Evolutionary conservation across 2,797 vertebrate genomes (phyloP).

Genomic region (Diglossa cyanea): DNA sequence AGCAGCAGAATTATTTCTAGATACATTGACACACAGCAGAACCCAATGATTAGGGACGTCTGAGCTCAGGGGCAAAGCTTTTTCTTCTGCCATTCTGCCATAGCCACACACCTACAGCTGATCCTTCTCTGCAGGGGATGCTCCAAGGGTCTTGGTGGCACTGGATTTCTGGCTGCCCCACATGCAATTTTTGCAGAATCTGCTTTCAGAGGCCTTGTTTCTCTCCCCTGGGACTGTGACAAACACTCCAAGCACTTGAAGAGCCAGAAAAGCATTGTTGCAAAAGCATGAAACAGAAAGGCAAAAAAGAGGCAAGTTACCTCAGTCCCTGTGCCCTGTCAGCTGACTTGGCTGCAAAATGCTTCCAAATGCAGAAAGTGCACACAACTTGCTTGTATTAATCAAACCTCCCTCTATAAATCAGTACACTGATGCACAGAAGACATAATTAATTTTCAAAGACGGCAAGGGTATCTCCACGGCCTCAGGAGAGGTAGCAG

Average conservation of each 20-base stretch:
- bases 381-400: neutral
- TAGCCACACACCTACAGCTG: neutral
- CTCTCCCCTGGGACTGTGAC: neutral
- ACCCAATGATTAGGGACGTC: rapidly evolving
- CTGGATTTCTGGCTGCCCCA: neutral
- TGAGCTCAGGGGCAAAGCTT: neutral
- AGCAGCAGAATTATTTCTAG: neutral
- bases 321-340: neutral
- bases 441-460: neutral
- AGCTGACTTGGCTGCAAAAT: neutral
- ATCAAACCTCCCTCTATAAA: neutral
- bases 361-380: neutral
- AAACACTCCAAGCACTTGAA: neutral
- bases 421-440: neutral
- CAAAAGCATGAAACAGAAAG: neutral
- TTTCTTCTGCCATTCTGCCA: neutral
- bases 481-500: neutral
- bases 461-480: neutral
- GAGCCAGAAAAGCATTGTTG: neutral
- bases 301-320: neutral
- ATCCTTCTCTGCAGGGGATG: neutral
- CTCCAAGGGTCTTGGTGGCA: neutral
- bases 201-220: neutral
- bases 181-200: neutral
- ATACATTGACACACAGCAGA: neutral